Evolutionary conservation across 2,113 vertebrate species (phyloP).

Genomic region (Coregonus clupeaformis): DNA sequence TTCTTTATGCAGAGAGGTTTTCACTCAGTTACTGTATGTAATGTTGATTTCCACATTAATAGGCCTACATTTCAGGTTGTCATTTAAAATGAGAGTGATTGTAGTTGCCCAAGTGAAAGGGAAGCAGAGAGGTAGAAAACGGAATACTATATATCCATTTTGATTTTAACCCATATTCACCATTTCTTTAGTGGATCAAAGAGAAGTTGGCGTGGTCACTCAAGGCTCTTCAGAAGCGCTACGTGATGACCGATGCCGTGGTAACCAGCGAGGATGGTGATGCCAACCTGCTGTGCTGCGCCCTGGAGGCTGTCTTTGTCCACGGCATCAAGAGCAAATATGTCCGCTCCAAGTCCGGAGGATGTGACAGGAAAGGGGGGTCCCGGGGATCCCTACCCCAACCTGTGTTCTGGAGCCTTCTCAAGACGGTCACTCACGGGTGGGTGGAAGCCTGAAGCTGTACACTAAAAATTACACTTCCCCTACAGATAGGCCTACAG

Average conservation of each 20-base stretch:
- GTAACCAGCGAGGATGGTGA: conserved; percentile 91
- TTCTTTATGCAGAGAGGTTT: too few relatives aligned
- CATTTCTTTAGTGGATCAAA: conserved; percentile 80
- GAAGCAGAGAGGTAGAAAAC: too few relatives aligned
- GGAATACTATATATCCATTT: too few relatives aligned
- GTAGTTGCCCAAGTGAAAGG: too few relatives aligned
- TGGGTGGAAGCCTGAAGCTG: conserved; percentile 57
- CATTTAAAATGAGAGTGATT: too few relatives aligned
- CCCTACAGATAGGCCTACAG: too few relatives aligned
- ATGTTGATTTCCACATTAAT: too few relatives aligned
- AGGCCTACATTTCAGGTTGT: too few relatives aligned
- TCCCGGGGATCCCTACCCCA: conserved; percentile 80
- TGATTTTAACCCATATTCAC: neutral
- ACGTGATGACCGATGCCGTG: conserved; percentile 78
- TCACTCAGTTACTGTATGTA: too few relatives aligned
- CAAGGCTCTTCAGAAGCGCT: conserved; percentile 89
- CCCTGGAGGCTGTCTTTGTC: conserved; percentile 90
- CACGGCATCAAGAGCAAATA: conserved; percentile 89
- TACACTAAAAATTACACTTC: too few relatives aligned
- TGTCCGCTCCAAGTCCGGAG: conserved; percentile 72
- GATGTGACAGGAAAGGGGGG: conserved; percentile 73
- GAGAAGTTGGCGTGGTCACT: conserved; percentile 85
- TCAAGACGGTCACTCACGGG: conserved; percentile 92
- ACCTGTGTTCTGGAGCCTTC: conserved; percentile 91
- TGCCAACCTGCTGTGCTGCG: conserved; percentile 88